Evolutionary conservation across 2,797 vertebrate species (phyloP).

Genomic region (Mormyrus proboscirostris): DNA sequence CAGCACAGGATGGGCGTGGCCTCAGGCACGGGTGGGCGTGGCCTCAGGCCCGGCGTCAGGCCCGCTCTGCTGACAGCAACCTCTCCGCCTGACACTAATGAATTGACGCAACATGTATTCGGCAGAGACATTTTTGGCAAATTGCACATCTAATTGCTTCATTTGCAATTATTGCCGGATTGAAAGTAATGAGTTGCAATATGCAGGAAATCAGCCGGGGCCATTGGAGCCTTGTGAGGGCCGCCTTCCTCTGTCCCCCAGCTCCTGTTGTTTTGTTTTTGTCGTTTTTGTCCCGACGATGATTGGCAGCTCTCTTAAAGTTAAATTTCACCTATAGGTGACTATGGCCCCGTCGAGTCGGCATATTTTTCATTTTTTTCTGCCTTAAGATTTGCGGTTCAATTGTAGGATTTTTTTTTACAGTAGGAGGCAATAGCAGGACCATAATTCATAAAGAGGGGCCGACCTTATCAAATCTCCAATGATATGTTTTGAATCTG

Average conservation of each 20-base stretch:
- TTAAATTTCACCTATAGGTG: background rate
- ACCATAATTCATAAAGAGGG: background rate
- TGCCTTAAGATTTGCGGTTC: background rate
- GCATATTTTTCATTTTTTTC: background rate
- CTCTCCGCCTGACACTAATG: slow-evolving; percentile 48
- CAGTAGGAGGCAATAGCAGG: background rate
- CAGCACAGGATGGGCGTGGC: background rate
- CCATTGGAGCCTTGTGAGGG: background rate
- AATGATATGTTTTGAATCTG: background rate
- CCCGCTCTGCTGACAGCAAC: slow-evolving; percentile 42
- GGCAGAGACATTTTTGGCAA: slow-evolving; percentile 40
- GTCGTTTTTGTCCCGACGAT: background rate
- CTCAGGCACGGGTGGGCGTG: background rate
- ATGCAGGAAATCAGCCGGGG: slow-evolving; percentile 23
- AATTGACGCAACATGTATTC: slow-evolving; percentile 44
- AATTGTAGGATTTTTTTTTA: background rate
- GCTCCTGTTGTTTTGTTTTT: background rate
- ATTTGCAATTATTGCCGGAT: slow-evolving; percentile 41
- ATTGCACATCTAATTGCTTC: slow-evolving; percentile 46
- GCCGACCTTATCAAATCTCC: background rate
- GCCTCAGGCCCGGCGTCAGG: slow-evolving; percentile 37
- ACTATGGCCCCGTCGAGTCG: background rate
- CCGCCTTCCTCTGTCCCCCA: background rate
- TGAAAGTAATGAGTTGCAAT: slow-evolving; percentile 34
- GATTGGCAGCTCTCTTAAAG: background rate